Evolutionary conservation across 2,888 invertebrate species (phyloP), one percentile per base, ranked within the genome.

Genomic region (Taphrorychus bicolor): DNA sequence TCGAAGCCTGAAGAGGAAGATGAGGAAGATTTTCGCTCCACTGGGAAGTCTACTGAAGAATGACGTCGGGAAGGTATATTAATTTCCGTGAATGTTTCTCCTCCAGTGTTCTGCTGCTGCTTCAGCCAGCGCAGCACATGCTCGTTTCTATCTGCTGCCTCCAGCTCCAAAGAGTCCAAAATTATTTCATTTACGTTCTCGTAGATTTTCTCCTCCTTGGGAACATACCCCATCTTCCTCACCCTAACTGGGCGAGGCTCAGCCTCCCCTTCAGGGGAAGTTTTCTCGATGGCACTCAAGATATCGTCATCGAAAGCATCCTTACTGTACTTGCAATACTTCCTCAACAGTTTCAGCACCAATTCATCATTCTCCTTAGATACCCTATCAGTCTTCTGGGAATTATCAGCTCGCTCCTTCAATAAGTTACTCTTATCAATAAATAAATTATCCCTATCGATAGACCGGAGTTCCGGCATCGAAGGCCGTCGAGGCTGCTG

Each of bases 261-360:
- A 18, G 23, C 32, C 45, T 70, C 67, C 16, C 70, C 67, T 21
- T 74, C 74, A 56, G 76, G 75, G 3, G 75, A 61, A 17, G 78
- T 74, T 42, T 72, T 76, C 70, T 80, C 81, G 24, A 82, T 78
- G 51, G 82, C 82, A 70, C 75, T 79, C 32, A 83, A 76, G 24
- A 82, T 81, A 5, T 82, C 78, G 64, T 80, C 76, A 62, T 81
- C 82, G 18, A 82, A 75, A 21, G 80, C 76, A 65, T 79, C 80
- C 61, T 79, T 78, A 67, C 81, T 82, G 67, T 83, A 82, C 69
- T 82, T 82, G 73, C 81, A 82, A 72, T 83, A 83, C 74, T 83
- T 83, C 71, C 80, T 81, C 42, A 83, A 75, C 66, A 83, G 73
- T 71, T 79, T 76, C 69, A 82, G 73, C 23, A 82, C 83, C 65